Base-by-base conservation (phyloP, 2,113 vertebrate genomes). In the Chiloscyllium plagiosum region DNA sequence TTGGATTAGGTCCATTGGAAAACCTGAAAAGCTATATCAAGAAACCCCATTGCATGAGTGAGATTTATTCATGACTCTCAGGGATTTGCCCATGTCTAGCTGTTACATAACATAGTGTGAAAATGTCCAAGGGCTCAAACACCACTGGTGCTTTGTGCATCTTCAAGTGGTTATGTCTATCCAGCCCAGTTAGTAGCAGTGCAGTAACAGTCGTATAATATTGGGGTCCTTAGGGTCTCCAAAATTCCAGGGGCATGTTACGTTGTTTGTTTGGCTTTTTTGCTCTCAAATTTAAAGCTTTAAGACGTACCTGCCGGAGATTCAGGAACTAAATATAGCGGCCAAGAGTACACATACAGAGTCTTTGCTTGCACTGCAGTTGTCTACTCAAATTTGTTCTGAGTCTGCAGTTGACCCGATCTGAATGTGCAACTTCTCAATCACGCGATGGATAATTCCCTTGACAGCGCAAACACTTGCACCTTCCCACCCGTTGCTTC, bases 1-100 rank as follows among this genome's bases (percentile, higher is more conserved):
- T 65, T 92, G 87, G 52, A 65, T 92, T 15, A 92, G 52, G 52
- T 92, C 87, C 87, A 92, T 92, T 20, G 13, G 29, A 92, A 80
- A 61, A 52, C 24, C 87, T 90, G 87, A 33, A 47, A 90, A 92
- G 15, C 29, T 2, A 56, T 56, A 56, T 56, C 29, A n/a, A 65
- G 56, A 65, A 65, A 19, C 0, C 13, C 4, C 6, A 37, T 7
- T 19, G 29, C 26, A 61, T 92, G 17, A 65, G n/a, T 92, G 65
- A 92, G 29, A n/a, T 92, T 61, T 65, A 12, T 13, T 90, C 26
- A 4, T 33, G 33, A 52, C 12, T 24, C 4, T 17, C 12, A 0
- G 29, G 52, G n/a, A 3, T 20, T 13, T 1, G 8, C 52, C 2
- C 87, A 90, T 33, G 26, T 61, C 52, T 65, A 15, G 0, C 17